A percentile compares a stretch with the other conserved stretches of the same genome.
phyloP scores from a whole-genome alignment of 2,797 vertebrate genomes.

The Siniperca obscura region DNA sequence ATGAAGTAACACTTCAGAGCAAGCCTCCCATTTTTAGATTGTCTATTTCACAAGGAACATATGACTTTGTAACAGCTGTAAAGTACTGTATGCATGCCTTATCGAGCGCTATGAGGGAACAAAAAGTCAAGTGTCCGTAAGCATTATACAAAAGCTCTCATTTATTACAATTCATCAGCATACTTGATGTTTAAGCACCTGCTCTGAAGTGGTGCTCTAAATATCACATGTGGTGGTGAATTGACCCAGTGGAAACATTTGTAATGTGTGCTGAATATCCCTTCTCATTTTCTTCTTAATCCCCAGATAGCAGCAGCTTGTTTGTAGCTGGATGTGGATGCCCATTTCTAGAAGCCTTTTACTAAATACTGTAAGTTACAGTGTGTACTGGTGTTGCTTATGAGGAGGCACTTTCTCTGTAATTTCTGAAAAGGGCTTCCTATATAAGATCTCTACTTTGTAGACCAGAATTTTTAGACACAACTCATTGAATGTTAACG shows the following conservation, averaged over 20 bases:
- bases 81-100: slow-evolving; percentile 32
- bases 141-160: slow-evolving; percentile 38
- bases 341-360: slow-evolving; percentile 41
- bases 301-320: slow-evolving; percentile 44
- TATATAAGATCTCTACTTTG: neutral
- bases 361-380: slow-evolving; percentile 51
- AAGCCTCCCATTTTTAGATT: slow-evolving; percentile 46
- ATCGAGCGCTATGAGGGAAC: slow-evolving; percentile 33
- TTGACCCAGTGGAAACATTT: slow-evolving; percentile 61
- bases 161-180: slow-evolving; percentile 60
- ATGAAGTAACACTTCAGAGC: slow-evolving; percentile 36
- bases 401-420: slow-evolving; percentile 14
- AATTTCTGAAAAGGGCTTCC: slow-evolving; percentile 12
- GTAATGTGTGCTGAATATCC: slow-evolving; percentile 58
- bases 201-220: slow-evolving; percentile 65
- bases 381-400: neutral
- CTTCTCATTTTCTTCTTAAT: slow-evolving; percentile 56
- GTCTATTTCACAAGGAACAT: slow-evolving; percentile 39
- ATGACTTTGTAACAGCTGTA: slow-evolving; percentile 39
- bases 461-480: neutral
- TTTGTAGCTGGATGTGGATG: slow-evolving; percentile 58
- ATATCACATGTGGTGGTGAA: slow-evolving; percentile 53
- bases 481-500: neutral
- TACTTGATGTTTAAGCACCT: slow-evolving; percentile 59
- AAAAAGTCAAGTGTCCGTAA: slow-evolving; percentile 55